Evolutionary conservation across 2,888 invertebrate genomes (phyloP), one percentile per base, ranked within the genome.

Genomic region (Clivina fossor): DNA sequence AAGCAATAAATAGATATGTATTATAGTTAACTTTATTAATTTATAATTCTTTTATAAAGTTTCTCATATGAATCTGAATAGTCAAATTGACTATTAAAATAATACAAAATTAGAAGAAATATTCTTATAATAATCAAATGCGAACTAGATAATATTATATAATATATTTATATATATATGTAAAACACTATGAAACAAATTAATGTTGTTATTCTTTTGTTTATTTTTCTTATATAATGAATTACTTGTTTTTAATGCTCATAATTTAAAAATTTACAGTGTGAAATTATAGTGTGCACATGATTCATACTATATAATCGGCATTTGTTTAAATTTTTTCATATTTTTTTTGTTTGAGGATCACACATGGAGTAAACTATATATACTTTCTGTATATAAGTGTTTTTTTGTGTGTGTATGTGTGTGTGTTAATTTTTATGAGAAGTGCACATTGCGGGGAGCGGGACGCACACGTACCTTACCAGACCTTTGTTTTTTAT

Each of bases 41-140:
- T 74, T 74, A 73, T 73, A 73, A 73, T 73, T 73, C 72, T 74
- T 73, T 74, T 73, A 74, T 74, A 74, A 74, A 74, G 72, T 73
- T n/a, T 74, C 55, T 71, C 68, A 71, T 73, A 73, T 72, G 72
- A 73, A 72, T 55, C 68, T 72, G 69, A 70, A 70, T 71, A 71
- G 70, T 66, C 60, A 47, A 43, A 47, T 40, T 40, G 47, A 40
- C 55, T 55, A 55, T 55, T 32, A 47, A 55, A 55, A 47, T 55
- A 55, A 55, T 55, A 47, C 40, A 37, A 55, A 55, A 55, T 53
- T 44, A 55, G 55, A 46, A 37, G 47, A 38, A 38, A 55, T 55
- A 47, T 47, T 40, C 46, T 55, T 55, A 55, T 47, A 38, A 55
- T 55, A 46, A 55, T 55, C 37, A 55, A 55, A 55, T 55, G 55